A percentile compares a stretch with the other conserved stretches of the same genome.
These are phyloP conservation scores for Trematomus loennbergii DNA, from an alignment of 2,113 vertebrate species.

Conservation along the genomic window DNA sequence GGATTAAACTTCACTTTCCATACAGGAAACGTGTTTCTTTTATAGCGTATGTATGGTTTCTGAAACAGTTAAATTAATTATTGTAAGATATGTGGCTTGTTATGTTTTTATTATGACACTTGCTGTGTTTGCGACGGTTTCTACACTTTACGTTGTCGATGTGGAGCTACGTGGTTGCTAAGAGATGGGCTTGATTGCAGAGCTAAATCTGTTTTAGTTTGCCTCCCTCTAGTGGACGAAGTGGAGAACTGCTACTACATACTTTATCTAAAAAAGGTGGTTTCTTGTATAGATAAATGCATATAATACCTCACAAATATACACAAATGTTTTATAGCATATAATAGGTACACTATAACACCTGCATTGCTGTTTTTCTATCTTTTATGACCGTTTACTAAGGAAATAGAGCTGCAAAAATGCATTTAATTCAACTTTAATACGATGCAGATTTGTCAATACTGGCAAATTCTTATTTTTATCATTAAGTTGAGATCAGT, in stretches of 20 bases:
- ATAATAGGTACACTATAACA: too few species aligned
- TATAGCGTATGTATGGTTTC: not conserved
- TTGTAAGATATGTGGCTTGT: not conserved
- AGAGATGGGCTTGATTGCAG: slow-evolving; percentile 37
- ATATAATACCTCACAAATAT: not conserved
- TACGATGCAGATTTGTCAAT: too few species aligned
- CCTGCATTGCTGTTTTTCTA: too few species aligned
- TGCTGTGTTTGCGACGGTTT: slow-evolving; percentile 72
- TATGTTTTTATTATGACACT: not conserved
- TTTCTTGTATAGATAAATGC: not conserved
- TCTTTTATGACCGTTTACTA: too few species aligned
- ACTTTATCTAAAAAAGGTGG: not conserved
- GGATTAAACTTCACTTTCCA: not conserved
- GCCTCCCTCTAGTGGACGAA: slow-evolving; percentile 26
- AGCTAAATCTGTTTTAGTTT: not conserved
- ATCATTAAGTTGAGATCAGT: too few species aligned
- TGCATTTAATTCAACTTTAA: too few species aligned
- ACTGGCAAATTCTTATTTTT: too few species aligned
- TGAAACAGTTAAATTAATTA: not conserved
- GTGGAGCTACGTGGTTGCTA: slow-evolving; percentile 77
- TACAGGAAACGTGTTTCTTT: too few species aligned
- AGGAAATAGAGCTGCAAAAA: too few species aligned
- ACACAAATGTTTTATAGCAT: too few species aligned
- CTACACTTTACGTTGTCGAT: slow-evolving; percentile 82
- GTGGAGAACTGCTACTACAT: not conserved